Evolutionary conservation across 1,140 invertebrate species (phyloP).

Genomic region (Drosophila carrolli): DNA sequence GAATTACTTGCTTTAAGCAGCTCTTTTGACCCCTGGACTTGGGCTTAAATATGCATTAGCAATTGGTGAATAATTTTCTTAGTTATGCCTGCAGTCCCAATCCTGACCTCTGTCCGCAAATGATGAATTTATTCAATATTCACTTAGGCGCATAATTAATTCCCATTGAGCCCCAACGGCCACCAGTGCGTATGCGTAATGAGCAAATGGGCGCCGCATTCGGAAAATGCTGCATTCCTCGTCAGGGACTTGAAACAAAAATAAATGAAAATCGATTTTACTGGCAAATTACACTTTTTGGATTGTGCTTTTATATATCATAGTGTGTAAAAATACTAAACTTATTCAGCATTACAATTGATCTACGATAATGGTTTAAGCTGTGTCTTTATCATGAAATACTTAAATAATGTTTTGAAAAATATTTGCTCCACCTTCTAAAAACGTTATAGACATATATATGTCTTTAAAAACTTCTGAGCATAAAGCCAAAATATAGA

Average conservation of each 20-base stretch:
- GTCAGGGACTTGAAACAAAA: neutral
- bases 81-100: conserved; percentile 9
- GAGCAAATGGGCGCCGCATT: neutral
- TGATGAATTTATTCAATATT: conserved; percentile 57
- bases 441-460: no score
- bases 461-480: no score
- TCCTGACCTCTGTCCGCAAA: conserved; percentile 9
- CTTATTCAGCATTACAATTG: no score
- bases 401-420: no score
- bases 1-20: conserved; percentile 29
- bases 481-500: neutral
- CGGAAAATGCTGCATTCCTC: neutral
- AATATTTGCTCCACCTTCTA: no score
- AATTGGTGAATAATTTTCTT: conserved; percentile 38
- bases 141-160: conserved; percentile 54
- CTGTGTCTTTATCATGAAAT: no score
- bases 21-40: conserved; percentile 19
- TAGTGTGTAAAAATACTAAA: no score
- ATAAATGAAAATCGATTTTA: neutral
- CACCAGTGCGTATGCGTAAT: conserved; percentile 35
- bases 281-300: neutral
- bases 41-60: conserved; percentile 25
- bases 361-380: no score
- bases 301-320: no score
- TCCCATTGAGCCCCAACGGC: conserved; percentile 16